Evolutionary conservation across 2,113 vertebrate genomes (phyloP).

Genomic region (Gymnocephalus cernua): DNA sequence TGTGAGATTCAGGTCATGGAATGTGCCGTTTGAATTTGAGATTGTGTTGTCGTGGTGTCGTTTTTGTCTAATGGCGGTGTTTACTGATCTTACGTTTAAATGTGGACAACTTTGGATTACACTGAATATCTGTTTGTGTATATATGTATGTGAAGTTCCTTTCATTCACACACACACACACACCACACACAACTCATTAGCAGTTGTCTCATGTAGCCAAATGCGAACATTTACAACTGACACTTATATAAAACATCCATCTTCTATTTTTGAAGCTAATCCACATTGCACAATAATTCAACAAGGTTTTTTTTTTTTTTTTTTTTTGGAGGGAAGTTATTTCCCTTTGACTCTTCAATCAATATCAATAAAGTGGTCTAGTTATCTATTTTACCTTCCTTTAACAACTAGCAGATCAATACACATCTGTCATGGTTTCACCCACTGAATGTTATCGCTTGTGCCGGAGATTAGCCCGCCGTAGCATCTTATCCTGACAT

Average conservation of each 20-base stretch:
- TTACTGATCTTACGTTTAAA: slow-evolving; percentile 17
- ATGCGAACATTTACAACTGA: slow-evolving; percentile 14
- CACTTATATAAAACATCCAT: not conserved
- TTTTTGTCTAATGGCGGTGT: not conserved
- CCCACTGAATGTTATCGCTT: slow-evolving; percentile 78
- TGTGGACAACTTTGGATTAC: slow-evolving; percentile 4
- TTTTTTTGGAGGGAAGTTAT: slow-evolving; percentile 31
- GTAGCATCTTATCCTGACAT: slow-evolving; percentile 74
- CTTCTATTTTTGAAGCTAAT: slow-evolving; percentile 32
- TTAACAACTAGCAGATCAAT: slow-evolving; percentile 77
- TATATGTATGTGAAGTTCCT: not conserved
- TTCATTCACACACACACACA: not conserved
- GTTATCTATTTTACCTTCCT: slow-evolving; percentile 76
- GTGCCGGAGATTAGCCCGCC: slow-evolving; percentile 72
- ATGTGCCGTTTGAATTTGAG: not conserved
- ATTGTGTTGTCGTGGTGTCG: not conserved
- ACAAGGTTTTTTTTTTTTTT: slow-evolving; percentile 25
- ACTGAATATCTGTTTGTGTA: slow-evolving; percentile 6
- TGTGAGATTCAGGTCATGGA: not conserved
- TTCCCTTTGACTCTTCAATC: slow-evolving; percentile 62
- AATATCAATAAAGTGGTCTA: slow-evolving; percentile 75
- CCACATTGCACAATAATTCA: slow-evolving; percentile 25
- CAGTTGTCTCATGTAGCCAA: not conserved
- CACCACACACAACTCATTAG: no score
- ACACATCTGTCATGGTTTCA: slow-evolving; percentile 80